Conservation (phyloP, 2,113 vertebrate species). For the Oncorhynchus keta region DNA sequence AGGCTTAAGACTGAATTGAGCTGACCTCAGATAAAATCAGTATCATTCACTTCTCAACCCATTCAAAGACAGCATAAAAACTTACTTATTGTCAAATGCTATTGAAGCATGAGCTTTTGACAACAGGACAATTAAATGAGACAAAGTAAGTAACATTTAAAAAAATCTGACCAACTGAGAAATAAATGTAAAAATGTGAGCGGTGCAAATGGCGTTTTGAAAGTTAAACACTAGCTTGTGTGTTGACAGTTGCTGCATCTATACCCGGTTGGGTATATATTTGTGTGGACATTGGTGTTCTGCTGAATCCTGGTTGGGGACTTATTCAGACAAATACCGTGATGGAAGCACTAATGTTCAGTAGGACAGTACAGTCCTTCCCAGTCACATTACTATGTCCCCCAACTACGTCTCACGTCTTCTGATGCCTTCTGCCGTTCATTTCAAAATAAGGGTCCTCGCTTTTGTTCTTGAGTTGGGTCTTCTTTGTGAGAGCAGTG, state of each 20-base stretch:
- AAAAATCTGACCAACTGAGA: background rate
- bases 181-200: background rate
- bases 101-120: background rate
- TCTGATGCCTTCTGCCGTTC: slow-evolving; percentile 75
- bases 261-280: background rate
- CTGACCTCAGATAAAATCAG: background rate
- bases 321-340: background rate
- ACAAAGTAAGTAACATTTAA: background rate
- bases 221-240: background rate
- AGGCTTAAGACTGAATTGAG: background rate
- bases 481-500: slow-evolving; percentile 26
- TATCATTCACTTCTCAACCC: too few relatives aligned
- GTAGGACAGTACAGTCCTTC: background rate
- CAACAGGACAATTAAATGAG: background rate
- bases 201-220: background rate
- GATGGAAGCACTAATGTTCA: background rate
- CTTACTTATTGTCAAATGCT: background rate
- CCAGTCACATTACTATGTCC: background rate
- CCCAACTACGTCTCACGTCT: slow-evolving; percentile 24
- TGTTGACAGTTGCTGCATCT: background rate
- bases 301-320: background rate
- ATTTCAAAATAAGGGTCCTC: slow-evolving; percentile 89
- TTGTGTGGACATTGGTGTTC: background rate
- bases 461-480: slow-evolving; percentile 53
- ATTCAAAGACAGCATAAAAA: background rate